A percentile compares a stretch with the other conserved stretches of the same genome.
Evolutionary conservation across 2,113 vertebrate species (phyloP).

Genomic region (Emydocephalus ijimae): DNA sequence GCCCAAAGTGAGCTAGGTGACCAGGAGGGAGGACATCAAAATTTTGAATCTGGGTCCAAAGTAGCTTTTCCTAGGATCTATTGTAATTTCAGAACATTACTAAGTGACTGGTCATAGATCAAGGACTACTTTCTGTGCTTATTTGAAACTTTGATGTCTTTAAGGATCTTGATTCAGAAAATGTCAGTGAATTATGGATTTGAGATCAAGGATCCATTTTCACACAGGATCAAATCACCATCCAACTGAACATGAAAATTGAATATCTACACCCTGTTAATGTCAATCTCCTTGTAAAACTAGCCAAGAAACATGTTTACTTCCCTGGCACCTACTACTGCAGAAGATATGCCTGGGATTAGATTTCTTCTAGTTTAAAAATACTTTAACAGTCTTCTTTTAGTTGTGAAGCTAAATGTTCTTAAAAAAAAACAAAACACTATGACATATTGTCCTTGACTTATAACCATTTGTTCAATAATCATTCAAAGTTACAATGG

Average conservation of each 20-base stretch:
- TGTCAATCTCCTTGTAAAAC: not conserved
- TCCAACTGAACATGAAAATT: not conserved
- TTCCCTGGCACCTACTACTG: not conserved
- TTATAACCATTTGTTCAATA: not conserved
- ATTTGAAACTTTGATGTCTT: not conserved
- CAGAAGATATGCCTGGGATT: not conserved
- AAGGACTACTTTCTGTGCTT: not conserved
- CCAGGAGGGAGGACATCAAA: not conserved
- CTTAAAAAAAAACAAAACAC: not conserved
- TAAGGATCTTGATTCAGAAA: not conserved
- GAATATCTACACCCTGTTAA: not conserved
- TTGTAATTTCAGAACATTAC: not conserved
- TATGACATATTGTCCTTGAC: not conserved
- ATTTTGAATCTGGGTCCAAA: not conserved
- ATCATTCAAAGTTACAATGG: not conserved
- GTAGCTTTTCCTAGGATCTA: not conserved
- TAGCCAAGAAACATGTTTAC: not conserved
- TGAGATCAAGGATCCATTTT: not conserved
- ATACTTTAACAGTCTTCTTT: not conserved
- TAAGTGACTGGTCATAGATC: not conserved
- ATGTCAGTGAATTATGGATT: not conserved
- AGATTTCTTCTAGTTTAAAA: not conserved
- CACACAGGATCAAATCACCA: not conserved
- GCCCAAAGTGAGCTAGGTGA: not conserved
- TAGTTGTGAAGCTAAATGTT: not conserved